Base-by-base conservation (phyloP, 2,888 invertebrate genomes). In the Caenorhabditis drosophilae region DNA sequence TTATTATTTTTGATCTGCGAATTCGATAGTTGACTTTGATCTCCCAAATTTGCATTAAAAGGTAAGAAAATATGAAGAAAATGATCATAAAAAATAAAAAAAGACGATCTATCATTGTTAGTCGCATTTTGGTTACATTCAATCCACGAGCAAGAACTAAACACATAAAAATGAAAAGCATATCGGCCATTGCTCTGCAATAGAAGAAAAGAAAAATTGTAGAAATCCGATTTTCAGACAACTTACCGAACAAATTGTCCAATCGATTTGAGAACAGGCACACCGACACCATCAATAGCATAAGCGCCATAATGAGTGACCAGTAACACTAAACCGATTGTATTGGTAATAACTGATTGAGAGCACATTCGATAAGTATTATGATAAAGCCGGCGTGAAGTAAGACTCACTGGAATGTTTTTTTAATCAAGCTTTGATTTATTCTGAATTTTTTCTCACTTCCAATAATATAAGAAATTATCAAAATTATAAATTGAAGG, bases 201-300 rank as follows among this genome's bases (percentile, higher is more conserved):
- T 66, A 56, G 18, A 46, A 34, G 38, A 42, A 60, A 48, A n/a
- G n/a, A n/a, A n/a, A n/a, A n/a, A n/a, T n/a, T n/a, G n/a, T n/a
- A n/a, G n/a, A n/a, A n/a, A n/a, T 52, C 41, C 47, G 52, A 52
- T 59, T 18, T 22, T 42, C 40, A 50, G n/a, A 22, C 41, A 26
- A 23, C 45, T 27, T 34, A 77, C 75, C n/a, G n/a, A 70, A 73
- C 63, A 12, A 79, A 67, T 77, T 78, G 73, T 86, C 87, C 88
- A 40, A 85, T 63, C 31, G 85, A 81, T 74, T 85, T 84, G 7
- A 86, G 67, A 2, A 78, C 74, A 1, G 85, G 87, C 0, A 88
- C 86, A 0, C 89, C 89, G 1, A 88, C 76, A 0, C 94, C 94
- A 67, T 89, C 89, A 0, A 89, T 84, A 0, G 92, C 92, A 81